Evolutionary conservation across 1,140 invertebrate species (phyloP), one percentile per base, ranked within the genome.

Genomic region (Epicauta chinensis): DNA sequence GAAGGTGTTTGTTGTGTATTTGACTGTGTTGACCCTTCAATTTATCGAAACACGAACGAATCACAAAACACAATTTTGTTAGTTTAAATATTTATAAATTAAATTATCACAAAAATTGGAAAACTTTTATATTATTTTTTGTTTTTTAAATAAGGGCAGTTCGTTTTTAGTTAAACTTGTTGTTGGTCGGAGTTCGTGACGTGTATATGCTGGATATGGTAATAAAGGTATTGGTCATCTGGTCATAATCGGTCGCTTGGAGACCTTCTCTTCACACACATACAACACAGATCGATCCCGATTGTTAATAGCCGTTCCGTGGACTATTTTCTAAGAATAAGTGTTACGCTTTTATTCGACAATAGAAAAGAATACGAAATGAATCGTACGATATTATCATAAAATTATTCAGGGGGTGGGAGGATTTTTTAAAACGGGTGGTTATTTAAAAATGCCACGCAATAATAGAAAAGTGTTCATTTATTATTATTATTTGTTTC

Each of bases 191-290:
- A n/a, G 41, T 42, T 43, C 41, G 49, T 51, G 41, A 37, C 41
- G 47, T 15, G 16, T 31, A 31, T 49, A 38, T 39, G 37, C 29
- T 23, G 30, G 23, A 38, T 51, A 51, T 51, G 49, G 49, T 51
- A 51, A 51, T 51, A 43, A 51, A 42, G 39, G 49, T 42, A 43
- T 42, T 51, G 49, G 49, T 51, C 49, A 51, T 51, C 49, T 51
- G 49, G 49, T 51, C 49, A 51, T 42, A 34, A 34, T 30, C 31
- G 49, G 49, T 51, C 49, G 49, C 49, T 31, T 51, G 30, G 49
- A 51, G 49, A 51, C 49, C 49, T n/a, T 17, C 37, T 41, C 23
- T 39, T 39, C 39, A 16, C 16, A 23, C 39, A 41, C 17, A 29
- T 16, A 41, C 39, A 29, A 40, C 38, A 16, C n/a, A 7, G 23